These are phyloP conservation scores for Drosophila eugracilis DNA, from an alignment of 1,140 invertebrate genomes.

Conservation along the genomic window DNA sequence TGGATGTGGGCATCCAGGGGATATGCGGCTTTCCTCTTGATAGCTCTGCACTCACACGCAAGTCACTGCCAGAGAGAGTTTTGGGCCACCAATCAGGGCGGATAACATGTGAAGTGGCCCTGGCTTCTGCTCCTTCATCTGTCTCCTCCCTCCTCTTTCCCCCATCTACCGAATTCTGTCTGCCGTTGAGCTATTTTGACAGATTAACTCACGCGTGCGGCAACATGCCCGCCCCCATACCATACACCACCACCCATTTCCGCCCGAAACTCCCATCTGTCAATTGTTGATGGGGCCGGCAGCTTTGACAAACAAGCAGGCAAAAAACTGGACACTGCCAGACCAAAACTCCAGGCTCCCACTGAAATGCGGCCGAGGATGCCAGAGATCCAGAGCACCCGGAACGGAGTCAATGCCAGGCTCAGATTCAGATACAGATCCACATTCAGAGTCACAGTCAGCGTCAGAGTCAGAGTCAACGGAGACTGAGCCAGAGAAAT, in stretches of 20 bases:
- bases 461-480: not conserved
- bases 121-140: not conserved
- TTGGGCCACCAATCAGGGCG: constrained; percentile 53
- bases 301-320: constrained; percentile 51
- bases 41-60: constrained; percentile 58
- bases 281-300: constrained; percentile 46
- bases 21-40: constrained; percentile 3
- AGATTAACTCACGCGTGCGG: constrained; percentile 78
- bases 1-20: not conserved
- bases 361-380: not conserved
- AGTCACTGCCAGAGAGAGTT: constrained; percentile 47
- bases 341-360: constrained; percentile 21
- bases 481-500: constrained; percentile 43
- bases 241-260: constrained; percentile 6
- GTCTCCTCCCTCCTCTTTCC: too few species aligned
- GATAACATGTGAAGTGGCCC: constrained; percentile 48
- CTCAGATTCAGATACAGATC: constrained; percentile 28
- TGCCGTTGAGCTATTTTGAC: constrained; percentile 77
- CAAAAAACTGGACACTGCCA: constrained; percentile 38
- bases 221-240: constrained; percentile 38
- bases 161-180: constrained; percentile 17
- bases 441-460: constrained; percentile 17
- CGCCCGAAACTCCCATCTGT: constrained; percentile 44
- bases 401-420: constrained; percentile 18
- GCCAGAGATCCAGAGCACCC: constrained; percentile 8